Evolutionary conservation across 2,113 vertebrate genomes (phyloP), one percentile per base, ranked within the genome.

Genomic region (Ophthalmolycus amberensis): DNA sequence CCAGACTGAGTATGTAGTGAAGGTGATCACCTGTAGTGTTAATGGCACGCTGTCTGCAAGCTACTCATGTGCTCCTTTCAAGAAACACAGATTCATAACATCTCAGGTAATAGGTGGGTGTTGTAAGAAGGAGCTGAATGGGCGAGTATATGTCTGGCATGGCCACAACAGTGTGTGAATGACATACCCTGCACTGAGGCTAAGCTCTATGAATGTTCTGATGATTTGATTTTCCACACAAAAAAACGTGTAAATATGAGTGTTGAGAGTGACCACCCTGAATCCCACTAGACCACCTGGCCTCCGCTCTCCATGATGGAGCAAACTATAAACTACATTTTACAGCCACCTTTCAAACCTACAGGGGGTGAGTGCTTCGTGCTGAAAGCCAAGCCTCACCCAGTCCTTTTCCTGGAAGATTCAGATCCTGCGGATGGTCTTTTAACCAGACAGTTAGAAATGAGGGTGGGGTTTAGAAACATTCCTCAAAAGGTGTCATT

Each of bases 281-380:
- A 81, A 88, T 73, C 63, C 66, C 54, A 44, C 52, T n/a, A 80
- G 75, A 70, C 77, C 79, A 81, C 74, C 62, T n/a, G 77, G 71
- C 78, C 50, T 80, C 74, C 62, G 44, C 25, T 67, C 66, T 62
- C 52, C 64, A 79, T 40, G 32, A 80, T 44, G 46, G 59, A 74
- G 56, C 42, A 54, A 82, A 68, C 68, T 63, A 54, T 79, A 71
- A 84, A 79, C 44, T 58, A 29, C 25, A 8, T 83, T 90, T 89
- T 77, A 84, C 62, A 60, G 56, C n/a, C 75, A 40, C 38, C 56
- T 85, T 81, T 75, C 75, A 76, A 80, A 71, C 69, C 82, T 67
- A 56, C 64, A 37, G 72, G 79, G 22, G 58, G 67, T 54, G 48
- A 50, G 50, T 1, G 75, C 29, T 73, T 66, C 46, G 38, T 12